Evolutionary conservation across 2,888 invertebrate genomes (phyloP).

Genomic region (Macrophya alboannulata): DNA sequence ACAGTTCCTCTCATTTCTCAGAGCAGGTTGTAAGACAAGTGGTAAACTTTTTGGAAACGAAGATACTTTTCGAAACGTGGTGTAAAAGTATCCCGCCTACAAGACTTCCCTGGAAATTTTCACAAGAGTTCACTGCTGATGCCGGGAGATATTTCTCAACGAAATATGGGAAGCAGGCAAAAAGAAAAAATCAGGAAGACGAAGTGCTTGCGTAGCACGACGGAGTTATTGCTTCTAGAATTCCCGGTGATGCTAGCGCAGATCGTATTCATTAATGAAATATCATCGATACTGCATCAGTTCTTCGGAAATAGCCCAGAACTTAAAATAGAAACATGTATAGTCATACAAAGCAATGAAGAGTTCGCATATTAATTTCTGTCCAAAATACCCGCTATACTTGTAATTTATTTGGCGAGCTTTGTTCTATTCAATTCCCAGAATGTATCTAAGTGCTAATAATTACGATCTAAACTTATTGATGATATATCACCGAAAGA

Average conservation of each 20-base stretch:
- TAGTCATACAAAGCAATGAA: too few species aligned
- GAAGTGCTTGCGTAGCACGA: not conserved
- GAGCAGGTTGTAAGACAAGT: not conserved
- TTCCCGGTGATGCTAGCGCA: too few species aligned
- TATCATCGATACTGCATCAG: not conserved
- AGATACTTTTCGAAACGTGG: not conserved
- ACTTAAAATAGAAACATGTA: not conserved
- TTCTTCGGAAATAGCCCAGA: not conserved
- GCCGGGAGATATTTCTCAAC: not conserved
- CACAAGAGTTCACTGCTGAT: not conserved
- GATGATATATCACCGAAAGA: not conserved
- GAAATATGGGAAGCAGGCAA: not conserved
- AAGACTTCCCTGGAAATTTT: not conserved
- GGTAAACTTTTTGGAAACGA: slow-evolving; percentile 3
- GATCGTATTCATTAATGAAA: not conserved
- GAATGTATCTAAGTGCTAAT: too few species aligned
- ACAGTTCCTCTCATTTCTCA: not conserved
- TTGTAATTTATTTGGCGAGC: not conserved
- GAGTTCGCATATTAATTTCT: not conserved
- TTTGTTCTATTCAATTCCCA: not conserved
- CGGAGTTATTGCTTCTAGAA: not conserved
- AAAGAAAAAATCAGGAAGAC: not conserved
- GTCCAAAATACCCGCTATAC: not conserved
- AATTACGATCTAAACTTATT: not conserved
- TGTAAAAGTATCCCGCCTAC: not conserved